A percentile compares a stretch with the other conserved stretches of the same genome.
These are phyloP conservation scores for Thryonomys swinderianus DNA, from an alignment of 2,113 vertebrate species.

Conservation along the genomic window DNA sequence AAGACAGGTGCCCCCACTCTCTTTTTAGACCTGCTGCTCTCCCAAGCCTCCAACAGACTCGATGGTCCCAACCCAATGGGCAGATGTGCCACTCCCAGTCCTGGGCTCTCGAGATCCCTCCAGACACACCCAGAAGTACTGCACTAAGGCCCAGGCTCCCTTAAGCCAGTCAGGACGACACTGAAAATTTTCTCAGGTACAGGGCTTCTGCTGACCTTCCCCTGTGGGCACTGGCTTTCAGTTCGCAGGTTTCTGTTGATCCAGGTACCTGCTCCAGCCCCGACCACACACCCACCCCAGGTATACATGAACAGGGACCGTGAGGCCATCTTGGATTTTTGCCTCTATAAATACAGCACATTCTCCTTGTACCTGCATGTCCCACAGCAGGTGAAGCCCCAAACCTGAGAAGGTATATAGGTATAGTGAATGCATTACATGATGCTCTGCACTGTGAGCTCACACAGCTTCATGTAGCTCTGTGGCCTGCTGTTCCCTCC, in stretches of 20 bases:
- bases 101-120: neutral
- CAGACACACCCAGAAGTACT: neutral
- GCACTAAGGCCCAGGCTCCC: neutral
- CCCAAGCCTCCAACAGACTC: neutral
- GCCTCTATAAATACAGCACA: neutral
- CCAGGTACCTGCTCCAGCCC: neutral
- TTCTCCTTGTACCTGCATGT: neutral
- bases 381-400: neutral
- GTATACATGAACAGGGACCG: neutral
- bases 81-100: too few species aligned
- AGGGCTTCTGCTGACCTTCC: neutral
- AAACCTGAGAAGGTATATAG: neutral
- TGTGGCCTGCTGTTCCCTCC: conserved; percentile 19
- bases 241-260: neutral
- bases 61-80: neutral
- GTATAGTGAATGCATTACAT: neutral
- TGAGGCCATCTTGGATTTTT: neutral
- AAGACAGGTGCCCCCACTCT: neutral
- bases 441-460: conserved; percentile 56
- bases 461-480: conserved; percentile 54
- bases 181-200: neutral
- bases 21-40: neutral
- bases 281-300: neutral
- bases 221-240: neutral
- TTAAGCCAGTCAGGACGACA: neutral